Base-by-base conservation (phyloP, 2,797 vertebrate species). In the Mus spretus region DNA sequence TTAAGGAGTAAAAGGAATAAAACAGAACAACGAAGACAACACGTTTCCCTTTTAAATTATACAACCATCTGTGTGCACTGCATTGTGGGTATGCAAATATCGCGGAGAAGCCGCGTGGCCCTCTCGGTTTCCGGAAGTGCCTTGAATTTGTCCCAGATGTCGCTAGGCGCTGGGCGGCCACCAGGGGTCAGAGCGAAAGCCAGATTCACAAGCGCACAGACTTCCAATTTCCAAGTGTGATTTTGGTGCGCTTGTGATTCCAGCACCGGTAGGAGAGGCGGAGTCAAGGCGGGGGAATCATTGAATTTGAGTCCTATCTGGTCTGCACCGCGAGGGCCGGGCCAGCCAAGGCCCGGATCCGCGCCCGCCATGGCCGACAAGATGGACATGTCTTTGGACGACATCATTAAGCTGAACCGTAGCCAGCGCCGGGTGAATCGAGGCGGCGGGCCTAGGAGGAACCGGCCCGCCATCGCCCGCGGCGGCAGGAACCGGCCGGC, bases 11-110 rank as follows among this genome's bases (percentile, higher is more conserved):
- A 3, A 11, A 5, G 6, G 11, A 0, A 19, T 26, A 6, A 28
- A 31, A 75, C 7, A 72, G 15, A n/a, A 72, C 14, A 74, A 10
- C 14, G 94, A 67, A 80, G 10, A 80, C 10, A 50, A 44, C 12
- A 34, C 28, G 3, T 22, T 84, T 44, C 34, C 20, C 6, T 90
- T 94, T 91, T 83, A 95, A 90, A 83, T 82, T 72, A 89, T 26
- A 15, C 22, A 63, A 6, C 0, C 8, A 0, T 6, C 5, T 15
- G 0, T 13, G 31, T 53, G 90, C 97, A 93, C 2, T 92, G 97
- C 95, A 93, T 97, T 96, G 53, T 98, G 97, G 96, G 97, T 97
- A 97, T 97, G 95, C 93, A 97, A 96, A 97, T 97, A 0, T 92
- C 6, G 17, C 26, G 20, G 34, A 19, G 13, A 26, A 37, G 57